Percentiles rank a stretch among this genome's conserved stretches.
Conservation (phyloP, 2,888 invertebrate species). For the Agrypnus murinus region DNA sequence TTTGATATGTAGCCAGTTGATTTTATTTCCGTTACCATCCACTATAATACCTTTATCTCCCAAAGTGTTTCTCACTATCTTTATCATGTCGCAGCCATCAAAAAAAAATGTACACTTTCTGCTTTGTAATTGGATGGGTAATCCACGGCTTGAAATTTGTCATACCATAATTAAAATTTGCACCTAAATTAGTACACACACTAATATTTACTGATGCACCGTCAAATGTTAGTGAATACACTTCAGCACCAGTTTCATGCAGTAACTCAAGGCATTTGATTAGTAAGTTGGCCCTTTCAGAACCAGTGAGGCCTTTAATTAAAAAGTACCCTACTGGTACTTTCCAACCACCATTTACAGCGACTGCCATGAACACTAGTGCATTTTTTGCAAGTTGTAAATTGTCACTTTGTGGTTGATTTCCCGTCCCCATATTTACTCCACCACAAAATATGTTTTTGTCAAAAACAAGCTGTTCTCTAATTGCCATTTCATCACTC, state of each 20-base stretch:
- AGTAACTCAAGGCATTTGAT: conserved; percentile 52
- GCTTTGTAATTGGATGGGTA: conserved; percentile 45
- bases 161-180: conserved; percentile 18
- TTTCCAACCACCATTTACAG: conserved; percentile 57
- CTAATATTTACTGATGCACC: conserved; percentile 57
- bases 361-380: conserved; percentile 58
- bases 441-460: conserved; percentile 61
- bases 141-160: conserved; percentile 51
- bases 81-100: conserved; percentile 47
- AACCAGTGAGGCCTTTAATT: conserved; percentile 56
- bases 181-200: conserved; percentile 49
- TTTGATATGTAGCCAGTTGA: conserved; percentile 54
- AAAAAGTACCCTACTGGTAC: too few relatives aligned
- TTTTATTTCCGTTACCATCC: conserved; percentile 41
- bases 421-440: conserved; percentile 57
- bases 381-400: conserved; percentile 57
- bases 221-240: conserved; percentile 60
- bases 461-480: conserved; percentile 60
- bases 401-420: conserved; percentile 53
- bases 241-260: conserved; percentile 54
- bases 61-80: conserved; percentile 43
- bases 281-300: conserved; percentile 56
- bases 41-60: conserved; percentile 39
- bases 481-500: conserved; percentile 62
- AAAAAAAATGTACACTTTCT: conserved; percentile 30